These are phyloP conservation scores for Drosophila gunungcola DNA, from an alignment of 1,140 invertebrate species.

Conservation along the genomic window DNA sequence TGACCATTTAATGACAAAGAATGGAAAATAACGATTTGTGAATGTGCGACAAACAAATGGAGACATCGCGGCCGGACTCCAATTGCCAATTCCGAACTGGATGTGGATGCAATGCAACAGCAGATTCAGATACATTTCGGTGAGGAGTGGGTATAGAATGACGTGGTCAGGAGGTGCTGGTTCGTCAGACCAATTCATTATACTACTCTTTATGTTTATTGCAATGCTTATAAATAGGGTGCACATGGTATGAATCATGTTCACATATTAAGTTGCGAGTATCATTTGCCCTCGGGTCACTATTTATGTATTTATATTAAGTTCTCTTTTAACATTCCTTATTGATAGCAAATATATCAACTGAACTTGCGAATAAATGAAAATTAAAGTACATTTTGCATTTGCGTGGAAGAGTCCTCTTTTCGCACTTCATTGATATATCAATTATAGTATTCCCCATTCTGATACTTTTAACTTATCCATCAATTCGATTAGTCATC, in stretches of 20 bases:
- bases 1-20: constrained; percentile 78
- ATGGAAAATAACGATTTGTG: constrained; percentile 79
- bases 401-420: neutral
- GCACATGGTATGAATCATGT: neutral
- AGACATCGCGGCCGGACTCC: constrained; percentile 80
- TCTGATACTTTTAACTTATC: constrained; percentile 15
- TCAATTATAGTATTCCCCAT: constrained; percentile 3
- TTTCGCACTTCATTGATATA: neutral
- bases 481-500: constrained; percentile 26
- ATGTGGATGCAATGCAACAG: constrained; percentile 45
- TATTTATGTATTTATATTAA: no score
- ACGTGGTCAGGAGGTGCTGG: neutral
- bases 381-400: neutral
- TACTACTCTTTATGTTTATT: constrained; percentile 1
- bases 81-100: constrained; percentile 54
- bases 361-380: neutral
- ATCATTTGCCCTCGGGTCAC: no score
- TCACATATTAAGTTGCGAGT: neutral
- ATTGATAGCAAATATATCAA: neutral
- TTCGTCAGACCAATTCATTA: constrained; percentile 15
- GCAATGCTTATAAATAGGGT: neutral
- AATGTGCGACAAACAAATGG: constrained; percentile 80
- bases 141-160: neutral
- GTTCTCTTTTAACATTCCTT: neutral
- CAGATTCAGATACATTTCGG: constrained; percentile 7